Percentiles rank a stretch among this genome's conserved stretches.
Conservation (phyloP, 2,113 vertebrate species). For the Larimichthys polyactis region DNA sequence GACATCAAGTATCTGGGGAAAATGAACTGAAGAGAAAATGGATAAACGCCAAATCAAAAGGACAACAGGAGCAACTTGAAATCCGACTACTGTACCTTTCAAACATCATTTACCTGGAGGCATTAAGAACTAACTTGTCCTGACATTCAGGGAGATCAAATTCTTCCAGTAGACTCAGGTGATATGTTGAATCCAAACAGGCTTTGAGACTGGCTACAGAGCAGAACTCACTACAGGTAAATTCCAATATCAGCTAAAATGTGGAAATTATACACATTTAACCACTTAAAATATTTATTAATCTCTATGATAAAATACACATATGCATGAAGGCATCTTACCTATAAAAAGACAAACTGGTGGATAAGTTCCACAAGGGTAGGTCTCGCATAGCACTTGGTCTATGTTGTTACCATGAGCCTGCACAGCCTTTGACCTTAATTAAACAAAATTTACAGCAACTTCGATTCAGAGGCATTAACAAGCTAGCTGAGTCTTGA, state of each 20-base stretch:
- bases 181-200: constrained; percentile 17
- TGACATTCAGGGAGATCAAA: constrained; percentile 27
- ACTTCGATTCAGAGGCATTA: constrained; percentile 29
- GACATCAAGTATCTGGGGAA: constrained; percentile 25
- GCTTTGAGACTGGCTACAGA: not conserved
- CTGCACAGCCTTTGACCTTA: constrained; percentile 8
- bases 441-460: constrained; percentile 32
- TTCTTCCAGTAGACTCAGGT: not conserved
- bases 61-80: constrained; percentile 27
- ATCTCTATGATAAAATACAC: not conserved
- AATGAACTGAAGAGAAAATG: constrained; percentile 31
- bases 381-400: not conserved
- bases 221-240: no score
- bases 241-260: not conserved
- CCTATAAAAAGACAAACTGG: not conserved
- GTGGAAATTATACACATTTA: not conserved
- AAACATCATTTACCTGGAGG: constrained; percentile 44
- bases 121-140: constrained; percentile 1
- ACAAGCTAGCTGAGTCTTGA: constrained; percentile 48
- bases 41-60: constrained; percentile 22
- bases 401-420: not conserved
- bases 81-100: constrained; percentile 42
- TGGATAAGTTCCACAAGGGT: not conserved
- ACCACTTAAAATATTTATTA: not conserved
- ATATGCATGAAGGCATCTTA: not conserved